These are phyloP conservation scores for Diuraphis noxia DNA, from an alignment of 1,140 invertebrate species.

Conservation along the genomic window DNA sequence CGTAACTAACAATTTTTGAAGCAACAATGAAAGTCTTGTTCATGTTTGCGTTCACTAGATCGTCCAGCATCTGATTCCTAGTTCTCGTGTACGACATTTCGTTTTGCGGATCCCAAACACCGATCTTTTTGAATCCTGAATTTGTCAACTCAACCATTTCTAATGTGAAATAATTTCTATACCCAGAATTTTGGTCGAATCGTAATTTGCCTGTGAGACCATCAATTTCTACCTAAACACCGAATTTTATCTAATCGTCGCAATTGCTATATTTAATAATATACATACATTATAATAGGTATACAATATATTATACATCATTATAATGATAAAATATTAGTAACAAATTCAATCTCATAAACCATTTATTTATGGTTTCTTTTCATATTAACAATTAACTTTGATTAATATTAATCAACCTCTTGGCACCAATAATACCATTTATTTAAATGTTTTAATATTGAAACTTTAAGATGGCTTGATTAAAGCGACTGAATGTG, in stretches of 20 bases:
- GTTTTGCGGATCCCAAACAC: conserved; percentile 86
- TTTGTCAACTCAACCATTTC: conserved; percentile 87
- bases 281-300: too few species aligned
- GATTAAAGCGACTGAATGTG: neutral
- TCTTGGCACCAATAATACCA: neutral
- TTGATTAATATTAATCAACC: too few species aligned
- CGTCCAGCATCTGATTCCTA: conserved; percentile 69
- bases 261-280: too few species aligned
- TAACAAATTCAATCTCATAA: neutral
- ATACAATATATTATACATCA: neutral
- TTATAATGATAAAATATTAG: neutral
- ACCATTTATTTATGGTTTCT: neutral
- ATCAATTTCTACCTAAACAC: conserved; percentile 79
- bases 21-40: conserved; percentile 62
- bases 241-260: neutral
- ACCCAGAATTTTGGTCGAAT: conserved; percentile 88
- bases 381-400: neutral
- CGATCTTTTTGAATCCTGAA: conserved; percentile 78
- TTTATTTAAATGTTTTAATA: neutral
- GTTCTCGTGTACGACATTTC: conserved; percentile 89
- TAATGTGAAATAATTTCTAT: conserved; percentile 85
- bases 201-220: conserved; percentile 92
- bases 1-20: conserved; percentile 57
- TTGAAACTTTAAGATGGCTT: neutral
- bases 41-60: conserved; percentile 62